Base-by-base conservation (phyloP, 2,797 vertebrate genomes). In the Philypnodon macrostomus region DNA sequence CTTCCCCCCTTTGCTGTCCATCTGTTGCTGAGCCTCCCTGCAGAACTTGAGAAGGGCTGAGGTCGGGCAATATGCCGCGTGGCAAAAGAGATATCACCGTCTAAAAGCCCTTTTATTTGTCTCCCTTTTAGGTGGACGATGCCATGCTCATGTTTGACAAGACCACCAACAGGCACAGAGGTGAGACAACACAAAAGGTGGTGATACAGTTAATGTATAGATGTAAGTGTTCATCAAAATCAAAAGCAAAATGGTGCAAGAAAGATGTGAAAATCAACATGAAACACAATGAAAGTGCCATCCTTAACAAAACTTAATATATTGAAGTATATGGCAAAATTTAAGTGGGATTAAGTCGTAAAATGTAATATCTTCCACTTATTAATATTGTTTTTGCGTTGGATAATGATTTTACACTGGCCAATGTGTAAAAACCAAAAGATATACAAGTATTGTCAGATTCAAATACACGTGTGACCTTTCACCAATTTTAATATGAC, bases 121-220 rank as follows among this genome's bases (percentile, higher is more conserved):
- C 53, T 65, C 76, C 85, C 80, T 83, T 44, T 30, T 88, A 98
- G 96, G 96, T 98, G 68, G 96, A 98, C 0, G 96, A 98, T 18
- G 95, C 96, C 58, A 98, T 98, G 96, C 91, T 98, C 78, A 98
- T 98, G 96, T 98, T 98, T 3, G 96, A 98, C 92, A 98, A 98
- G 92, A 98, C 95, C 58, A 98, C 95, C 85, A 98, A 98, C 90
- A 89, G 96, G 77, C 95, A 98, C 90, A 84, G 96, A 95, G 96
- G 96, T 97, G 88, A 95, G 91, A 15, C 34, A 1, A 4, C 39
- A 27, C 7, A 16, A 14, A 16, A n/a, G n/a, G n/a, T n/a, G n/a
- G n/a, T n/a, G n/a, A n/a, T n/a, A n/a, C n/a, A n/a, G n/a, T n/a
- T n/a, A n/a, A n/a, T n/a, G n/a, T n/a, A 23, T 3, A 23, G 3